Base-by-base conservation (phyloP, 2,113 vertebrate genomes). In the Tapirus terrestris region DNA sequence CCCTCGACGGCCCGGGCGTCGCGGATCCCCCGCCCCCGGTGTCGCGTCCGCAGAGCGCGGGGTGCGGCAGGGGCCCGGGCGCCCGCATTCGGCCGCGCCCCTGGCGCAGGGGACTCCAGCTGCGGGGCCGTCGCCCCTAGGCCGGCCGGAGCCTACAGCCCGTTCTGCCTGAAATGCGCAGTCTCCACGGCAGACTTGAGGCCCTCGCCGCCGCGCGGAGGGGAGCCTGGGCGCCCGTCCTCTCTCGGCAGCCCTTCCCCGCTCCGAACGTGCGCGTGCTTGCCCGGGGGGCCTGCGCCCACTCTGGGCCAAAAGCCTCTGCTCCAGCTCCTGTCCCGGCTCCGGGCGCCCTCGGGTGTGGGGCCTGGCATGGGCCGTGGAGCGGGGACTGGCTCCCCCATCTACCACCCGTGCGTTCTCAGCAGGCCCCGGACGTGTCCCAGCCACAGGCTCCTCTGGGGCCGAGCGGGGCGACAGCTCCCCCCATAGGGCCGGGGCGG, bases 351-450 rank as follows among this genome's bases (percentile, higher is more conserved):
- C 3, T 36, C 5, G 0, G 27, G 65, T 4, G 58, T 2, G n/a
- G 25, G 33, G 58, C 31, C 12, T 4, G 6, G 6, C 27, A 1
- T 5, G 36, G 29, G 56, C 21, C 8, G n/a, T 23, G 23, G 16
- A 18, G 39, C 23, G 0, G 53, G n/a, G 33, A 70, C 65, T 2
- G 1, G 6, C 25, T n/a, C 17, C 2, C 36, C 63, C 76, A 3
- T 4, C 33, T 31, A 29, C 45, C 75, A 18, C 4, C 20, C 31
- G 29, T 27, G 65, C 27, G 12, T 21, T 29, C 83, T 20, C 6
- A 9, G 36, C 23, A 43, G 39, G 27, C 29, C 21, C 68, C 10
- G n/a, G 63, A 12, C 23, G 7, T 5, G 4, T 56, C 25, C 7
- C 1, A 29, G 73, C n/a, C 75, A 23, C 75, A 5, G 9, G 53